phyloP scores from a whole-genome alignment of 2,113 vertebrate species.

The Pholis gunnellus region DNA sequence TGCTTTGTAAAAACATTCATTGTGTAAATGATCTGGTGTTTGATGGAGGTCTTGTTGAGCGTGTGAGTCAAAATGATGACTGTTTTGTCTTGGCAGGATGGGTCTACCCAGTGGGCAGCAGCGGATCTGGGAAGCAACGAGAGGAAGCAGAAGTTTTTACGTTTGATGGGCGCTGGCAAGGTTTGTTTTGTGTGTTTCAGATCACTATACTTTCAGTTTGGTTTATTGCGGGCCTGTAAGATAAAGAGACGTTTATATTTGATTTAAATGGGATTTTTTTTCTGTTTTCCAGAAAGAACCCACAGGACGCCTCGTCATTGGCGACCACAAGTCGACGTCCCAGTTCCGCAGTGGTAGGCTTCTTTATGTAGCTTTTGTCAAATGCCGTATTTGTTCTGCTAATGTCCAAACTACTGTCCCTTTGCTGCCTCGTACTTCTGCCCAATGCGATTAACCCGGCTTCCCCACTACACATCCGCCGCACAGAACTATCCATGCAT shows the following conservation, averaged over 20 bases:
- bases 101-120: slow-evolving; percentile 89
- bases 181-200: slow-evolving; percentile 44
- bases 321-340: slow-evolving; percentile 84
- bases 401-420: slow-evolving; percentile 5
- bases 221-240: not conserved
- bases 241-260: not conserved
- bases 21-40: not conserved
- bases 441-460: slow-evolving; percentile 52
- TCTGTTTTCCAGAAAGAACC: slow-evolving; percentile 79
- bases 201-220: not conserved
- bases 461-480: slow-evolving; percentile 43
- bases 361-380: not conserved
- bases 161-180: slow-evolving; percentile 85
- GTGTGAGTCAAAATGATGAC: not conserved
- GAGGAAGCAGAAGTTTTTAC: slow-evolving; percentile 85
- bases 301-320: slow-evolving; percentile 84
- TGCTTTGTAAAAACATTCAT: not conserved
- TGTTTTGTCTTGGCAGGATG: slow-evolving; percentile 68
- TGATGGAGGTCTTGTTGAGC: not conserved
- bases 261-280: not conserved
- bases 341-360: slow-evolving; percentile 82
- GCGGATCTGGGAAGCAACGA: slow-evolving; percentile 90
- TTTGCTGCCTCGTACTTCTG: not conserved
- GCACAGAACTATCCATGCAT: slow-evolving; percentile 55
- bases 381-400: not conserved